Percentiles rank a stretch among this genome's conserved stretches.
Evolutionary conservation across 2,113 vertebrate species (phyloP).

Genomic region (Pelvicachromis taeniatus): DNA sequence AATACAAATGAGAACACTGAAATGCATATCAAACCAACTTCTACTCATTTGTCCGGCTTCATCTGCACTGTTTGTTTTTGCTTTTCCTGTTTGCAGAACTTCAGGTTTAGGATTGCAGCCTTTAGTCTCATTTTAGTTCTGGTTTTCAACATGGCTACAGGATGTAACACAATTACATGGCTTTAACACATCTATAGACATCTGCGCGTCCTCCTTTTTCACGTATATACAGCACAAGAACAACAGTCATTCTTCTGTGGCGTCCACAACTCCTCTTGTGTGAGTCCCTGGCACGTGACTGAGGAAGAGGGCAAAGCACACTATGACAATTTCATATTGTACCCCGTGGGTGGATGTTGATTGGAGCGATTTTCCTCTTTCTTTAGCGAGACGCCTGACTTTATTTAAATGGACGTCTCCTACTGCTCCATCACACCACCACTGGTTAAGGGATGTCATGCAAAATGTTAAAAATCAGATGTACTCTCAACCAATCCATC

Average conservation of each 20-base stretch:
- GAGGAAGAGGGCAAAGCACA: not conserved
- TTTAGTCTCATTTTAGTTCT: not conserved
- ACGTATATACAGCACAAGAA: not conserved
- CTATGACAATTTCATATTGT: not conserved
- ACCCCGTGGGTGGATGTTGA: not conserved
- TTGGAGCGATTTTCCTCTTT: not conserved
- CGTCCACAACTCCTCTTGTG: not conserved
- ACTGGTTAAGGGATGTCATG: no score
- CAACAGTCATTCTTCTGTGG: not conserved
- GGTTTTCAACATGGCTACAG: not conserved
- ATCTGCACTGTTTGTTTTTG: not conserved
- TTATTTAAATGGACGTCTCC: no score
- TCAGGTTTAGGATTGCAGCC: fast-evolving
- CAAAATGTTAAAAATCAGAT: no score
- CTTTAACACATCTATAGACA: not conserved
- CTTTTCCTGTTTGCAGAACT: not conserved
- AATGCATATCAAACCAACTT: not conserved
- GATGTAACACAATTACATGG: not conserved
- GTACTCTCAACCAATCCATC: no score
- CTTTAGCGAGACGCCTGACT: no score
- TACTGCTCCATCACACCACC: no score
- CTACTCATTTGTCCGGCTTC: not conserved
- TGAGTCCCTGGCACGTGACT: not conserved
- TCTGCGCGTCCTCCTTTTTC: not conserved
- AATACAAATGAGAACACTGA: not conserved